Conservation (phyloP, 2,113 vertebrate species). For the Psephotus haematonotus region DNA sequence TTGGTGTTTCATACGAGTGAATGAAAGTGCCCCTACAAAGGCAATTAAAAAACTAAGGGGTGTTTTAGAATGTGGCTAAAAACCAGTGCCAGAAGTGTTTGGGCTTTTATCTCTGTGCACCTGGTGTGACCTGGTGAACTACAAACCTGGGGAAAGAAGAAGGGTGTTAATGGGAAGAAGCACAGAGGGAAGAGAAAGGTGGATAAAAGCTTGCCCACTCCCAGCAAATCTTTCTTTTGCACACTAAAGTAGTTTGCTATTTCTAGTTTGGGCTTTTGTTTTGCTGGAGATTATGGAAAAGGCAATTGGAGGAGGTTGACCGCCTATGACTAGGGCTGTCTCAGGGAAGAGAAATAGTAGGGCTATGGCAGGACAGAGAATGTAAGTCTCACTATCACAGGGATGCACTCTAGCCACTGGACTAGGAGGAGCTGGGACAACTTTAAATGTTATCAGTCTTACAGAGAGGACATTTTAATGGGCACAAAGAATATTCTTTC, state of each 20-base stretch:
- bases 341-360: background rate
- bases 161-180: background rate
- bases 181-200: background rate
- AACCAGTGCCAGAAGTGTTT: background rate
- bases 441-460: background rate
- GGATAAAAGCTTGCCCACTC: background rate
- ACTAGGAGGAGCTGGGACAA: background rate
- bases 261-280: background rate
- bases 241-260: background rate
- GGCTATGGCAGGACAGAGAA: fast-evolving
- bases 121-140: background rate
- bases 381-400: background rate
- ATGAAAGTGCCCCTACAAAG: background rate
- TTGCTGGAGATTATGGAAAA: background rate
- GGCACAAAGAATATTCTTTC: background rate
- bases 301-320: background rate
- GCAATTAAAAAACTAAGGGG: background rate
- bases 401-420: background rate
- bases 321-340: background rate
- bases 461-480: background rate
- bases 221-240: background rate
- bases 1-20: background rate
- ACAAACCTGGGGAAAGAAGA: background rate
- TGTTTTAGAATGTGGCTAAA: background rate
- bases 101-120: background rate